Base-by-base conservation (phyloP, 2,888 invertebrate genomes). In the Eilema depressum region DNA sequence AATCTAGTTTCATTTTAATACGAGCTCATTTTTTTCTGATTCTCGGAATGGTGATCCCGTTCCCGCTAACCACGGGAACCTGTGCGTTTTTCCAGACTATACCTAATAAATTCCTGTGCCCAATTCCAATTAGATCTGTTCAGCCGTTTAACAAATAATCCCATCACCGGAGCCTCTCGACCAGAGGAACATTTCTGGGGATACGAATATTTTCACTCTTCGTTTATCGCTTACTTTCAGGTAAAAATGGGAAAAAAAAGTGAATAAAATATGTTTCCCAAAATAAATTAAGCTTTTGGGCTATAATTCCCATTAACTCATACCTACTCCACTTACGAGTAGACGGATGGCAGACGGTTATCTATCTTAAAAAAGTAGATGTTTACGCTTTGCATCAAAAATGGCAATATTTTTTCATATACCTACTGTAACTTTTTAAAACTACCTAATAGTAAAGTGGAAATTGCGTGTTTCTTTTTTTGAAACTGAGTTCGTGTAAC, bases 321-420 rank as follows among this genome's bases (percentile, higher is more conserved):
- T 69, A 33, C 57, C 61, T 69, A 33, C 57, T 47, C 56, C 53
- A 68, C 68, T 63, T 66, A 47, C 30, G 4, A n/a, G 60, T 73
- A 75, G 81, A 79, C 73, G 69, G 69, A 74, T 63, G 63, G 60
- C 66, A 74, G 70, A 78, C 78, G 60, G 74, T 76, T 41, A 76
- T 25, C 25, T 37, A 64, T 67, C 60, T 81, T 47, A 76, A 73
- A 79, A 79, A 79, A 79, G 68, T 71, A 67, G 33, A 56, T 66
- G 56, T 68, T 74, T 74, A 70, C 68, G 73, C 41, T 47, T 14
- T 60, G 61, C 33, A 64, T 68, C 59, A 76, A 69, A 72, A 76
- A 14, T 20, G 7, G 5, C 20, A 26, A 56, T 66, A 56, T 1
- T 5, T 28, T 26, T 10, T 62, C 47, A 23, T 17, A 28, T n/a